A percentile compares a stretch with the other conserved stretches of the same genome.
Evolutionary conservation across 92 coral and sea anemone genomes (phyloP).

Genomic region (Zoanthus gigantus): DNA sequence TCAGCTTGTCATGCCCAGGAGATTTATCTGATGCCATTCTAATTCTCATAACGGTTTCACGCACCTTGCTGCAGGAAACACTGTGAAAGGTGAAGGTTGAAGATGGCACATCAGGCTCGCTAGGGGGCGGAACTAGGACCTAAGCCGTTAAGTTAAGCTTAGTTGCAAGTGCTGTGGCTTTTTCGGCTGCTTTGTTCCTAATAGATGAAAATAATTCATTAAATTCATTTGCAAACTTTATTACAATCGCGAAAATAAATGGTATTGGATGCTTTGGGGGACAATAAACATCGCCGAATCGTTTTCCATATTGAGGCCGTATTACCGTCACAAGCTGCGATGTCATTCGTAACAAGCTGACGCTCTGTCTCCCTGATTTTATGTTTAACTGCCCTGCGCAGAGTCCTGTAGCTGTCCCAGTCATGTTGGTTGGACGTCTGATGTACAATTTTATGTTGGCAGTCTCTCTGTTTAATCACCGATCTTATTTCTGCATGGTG

Average conservation of each 20-base stretch:
- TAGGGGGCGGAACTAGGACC: background rate
- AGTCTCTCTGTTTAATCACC: background rate
- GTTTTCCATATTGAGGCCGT: slow-evolving; percentile 5
- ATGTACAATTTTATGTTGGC: slow-evolving; percentile 7
- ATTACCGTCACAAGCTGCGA: background rate
- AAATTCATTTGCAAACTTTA: slow-evolving; percentile 54
- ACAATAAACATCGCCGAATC: background rate
- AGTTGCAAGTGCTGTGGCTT: slow-evolving; percentile 40
- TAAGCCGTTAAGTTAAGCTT: slow-evolving; percentile 35
- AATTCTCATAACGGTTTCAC: slow-evolving; percentile 13
- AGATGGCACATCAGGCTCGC: slow-evolving; percentile 27
- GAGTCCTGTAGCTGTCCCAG: slow-evolving; percentile 6
- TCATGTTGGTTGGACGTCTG: background rate
- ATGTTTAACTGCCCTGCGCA: slow-evolving; percentile 5
- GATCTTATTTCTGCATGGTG: background rate
- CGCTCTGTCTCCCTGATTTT: slow-evolving; percentile 13
- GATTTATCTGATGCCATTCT: slow-evolving; percentile 38
- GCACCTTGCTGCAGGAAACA: background rate
- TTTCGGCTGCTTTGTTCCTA: slow-evolving; percentile 45
- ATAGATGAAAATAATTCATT: slow-evolving; percentile 46
- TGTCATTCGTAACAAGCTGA: background rate
- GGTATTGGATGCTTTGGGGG: background rate
- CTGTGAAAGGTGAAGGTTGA: background rate
- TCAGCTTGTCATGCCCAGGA: slow-evolving; percentile 45
- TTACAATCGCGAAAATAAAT: background rate